Base-by-base conservation (phyloP, 1,140 invertebrate species). In the Philopotamus ludificatus region DNA sequence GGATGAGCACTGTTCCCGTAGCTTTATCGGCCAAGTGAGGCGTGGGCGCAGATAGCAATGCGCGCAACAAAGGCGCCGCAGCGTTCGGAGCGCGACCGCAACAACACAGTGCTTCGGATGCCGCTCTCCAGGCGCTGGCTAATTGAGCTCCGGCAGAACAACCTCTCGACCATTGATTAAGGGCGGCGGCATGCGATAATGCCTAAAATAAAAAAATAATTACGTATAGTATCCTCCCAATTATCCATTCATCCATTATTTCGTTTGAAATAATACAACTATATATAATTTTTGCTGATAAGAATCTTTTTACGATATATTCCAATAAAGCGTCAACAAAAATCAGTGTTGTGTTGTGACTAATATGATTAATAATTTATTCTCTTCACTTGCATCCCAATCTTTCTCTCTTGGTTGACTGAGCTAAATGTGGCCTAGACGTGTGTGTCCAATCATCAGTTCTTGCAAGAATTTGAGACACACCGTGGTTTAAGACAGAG, bases 1-100 rank as follows among this genome's bases (percentile, higher is more conserved):
- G 39, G 12, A 70, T 66, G n/a, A 69, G 60, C 15, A 69, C 68
- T 9, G 68, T 70, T 22, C 64, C 68, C 10, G 64, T 62, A n/a
- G 61, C 68, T 18, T 45, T 64, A 42, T 70, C 65, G 0, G 68
- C 67, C 2, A 66, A 39, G 41, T 44, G 42, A 1, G 64, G 39
- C 1, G 64, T 53, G 3, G 68, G 64, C 12, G 63, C 59, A 1
- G 67, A 41, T 2, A 70, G 49, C n/a, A 70, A 45, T 0, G 68
- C 68, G 3, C 60, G 53, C 22, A 70, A 54, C n/a, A 70, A 59
- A 2, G 68, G 64, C 9, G 60, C 23, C 7, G 64, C 53, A 0
- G 68, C 65, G 15, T 16, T 23, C 4, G 64, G 68, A n/a, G 64
- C 60, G 1, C 68, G 59, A 34, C 44, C 60, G 23, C 68, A 70